Evolutionary conservation across 2,113 vertebrate species (phyloP).

Genomic region (Collichthys lucidus): DNA sequence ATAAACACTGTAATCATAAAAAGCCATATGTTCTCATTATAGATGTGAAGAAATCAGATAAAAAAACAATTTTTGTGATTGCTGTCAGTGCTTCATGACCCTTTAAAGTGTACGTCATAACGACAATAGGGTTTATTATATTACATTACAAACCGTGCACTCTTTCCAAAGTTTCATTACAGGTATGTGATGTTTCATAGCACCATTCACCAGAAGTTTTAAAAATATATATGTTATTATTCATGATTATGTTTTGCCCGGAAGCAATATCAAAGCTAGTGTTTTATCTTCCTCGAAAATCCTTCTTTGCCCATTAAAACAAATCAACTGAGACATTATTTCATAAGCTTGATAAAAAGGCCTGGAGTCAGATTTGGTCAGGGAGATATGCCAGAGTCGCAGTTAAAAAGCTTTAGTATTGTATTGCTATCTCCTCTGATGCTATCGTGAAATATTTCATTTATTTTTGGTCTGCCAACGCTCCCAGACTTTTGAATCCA

Average conservation of each 20-base stretch:
- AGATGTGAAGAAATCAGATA: neutral
- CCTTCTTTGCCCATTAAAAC: conserved; percentile 69
- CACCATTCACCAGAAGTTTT: neutral
- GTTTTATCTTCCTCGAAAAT: conserved; percentile 63
- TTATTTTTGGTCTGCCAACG: conserved; percentile 50
- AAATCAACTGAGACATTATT: conserved; percentile 73
- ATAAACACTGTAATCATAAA: neutral
- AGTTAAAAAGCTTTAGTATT: conserved; percentile 73
- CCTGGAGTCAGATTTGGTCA: conserved; percentile 69
- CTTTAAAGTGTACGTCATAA: neutral
- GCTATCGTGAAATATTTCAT: conserved; percentile 68
- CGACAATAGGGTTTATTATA: neutral
- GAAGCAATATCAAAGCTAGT: conserved; percentile 54
- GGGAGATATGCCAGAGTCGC: conserved; percentile 67
- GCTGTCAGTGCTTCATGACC: neutral
- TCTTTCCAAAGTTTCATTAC: conserved; percentile 9
- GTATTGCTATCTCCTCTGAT: conserved; percentile 67
- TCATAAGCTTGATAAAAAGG: conserved; percentile 70
- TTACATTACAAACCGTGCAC: neutral
- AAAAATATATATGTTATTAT: neutral
- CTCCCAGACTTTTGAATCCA: conserved; percentile 44
- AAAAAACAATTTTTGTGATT: neutral
- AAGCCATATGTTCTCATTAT: neutral
- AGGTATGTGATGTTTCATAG: conserved; percentile 15
- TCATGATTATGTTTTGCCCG: conserved; percentile 43